Conservation (phyloP, 2,888 invertebrate species). For the Cheilosia urbana region DNA sequence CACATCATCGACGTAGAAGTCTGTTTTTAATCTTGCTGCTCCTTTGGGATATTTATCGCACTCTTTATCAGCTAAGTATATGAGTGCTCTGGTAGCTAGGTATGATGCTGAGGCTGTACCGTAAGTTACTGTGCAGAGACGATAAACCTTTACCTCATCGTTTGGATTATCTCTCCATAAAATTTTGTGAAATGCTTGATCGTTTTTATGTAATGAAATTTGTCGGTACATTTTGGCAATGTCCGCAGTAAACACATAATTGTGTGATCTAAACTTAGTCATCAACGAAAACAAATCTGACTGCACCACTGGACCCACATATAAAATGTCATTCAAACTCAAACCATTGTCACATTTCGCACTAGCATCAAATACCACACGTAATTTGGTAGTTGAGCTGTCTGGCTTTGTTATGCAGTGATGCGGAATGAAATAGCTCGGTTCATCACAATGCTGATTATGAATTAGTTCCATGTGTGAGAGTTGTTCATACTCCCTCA, state of each 20-base stretch:
- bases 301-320: constrained; percentile 21
- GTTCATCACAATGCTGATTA: not conserved
- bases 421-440: constrained; percentile 19
- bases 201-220: not conserved
- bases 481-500: constrained; percentile 15
- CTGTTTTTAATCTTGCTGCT: not conserved
- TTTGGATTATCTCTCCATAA: constrained; percentile 21
- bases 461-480: not conserved
- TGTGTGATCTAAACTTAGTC: constrained; percentile 12
- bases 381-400: constrained; percentile 8
- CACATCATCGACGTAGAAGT: constrained; percentile 32
- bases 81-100: constrained; percentile 9
- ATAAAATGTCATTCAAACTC: constrained; percentile 10
- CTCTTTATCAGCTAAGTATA: not conserved
- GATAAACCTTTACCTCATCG: constrained; percentile 14
- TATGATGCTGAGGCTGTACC: constrained; percentile 7
- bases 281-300: constrained; percentile 14
- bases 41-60: not conserved
- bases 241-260: constrained; percentile 31
- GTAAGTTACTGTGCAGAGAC: constrained; percentile 12
- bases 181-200: constrained; percentile 14
- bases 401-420: constrained; percentile 28
- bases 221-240: constrained; percentile 28
- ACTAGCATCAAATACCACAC: constrained; percentile 10
- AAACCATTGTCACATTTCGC: not conserved